These are phyloP conservation scores for Streptopelia turtur DNA, from an alignment of 2,797 vertebrate species.

Conservation along the genomic window DNA sequence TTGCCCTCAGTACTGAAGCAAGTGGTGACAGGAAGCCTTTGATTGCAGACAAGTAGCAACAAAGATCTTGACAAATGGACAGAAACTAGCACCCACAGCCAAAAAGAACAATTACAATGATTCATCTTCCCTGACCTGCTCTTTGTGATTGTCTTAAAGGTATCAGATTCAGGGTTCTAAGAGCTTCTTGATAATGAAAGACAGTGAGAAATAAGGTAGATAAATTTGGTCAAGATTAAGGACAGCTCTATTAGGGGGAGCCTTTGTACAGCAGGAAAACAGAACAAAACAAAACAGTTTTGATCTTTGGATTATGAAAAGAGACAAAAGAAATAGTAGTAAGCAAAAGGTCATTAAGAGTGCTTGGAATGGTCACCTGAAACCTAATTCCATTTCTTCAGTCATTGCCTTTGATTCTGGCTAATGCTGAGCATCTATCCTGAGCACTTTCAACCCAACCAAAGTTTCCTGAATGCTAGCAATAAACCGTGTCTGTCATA, in stretches of 20 bases:
- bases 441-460: background rate
- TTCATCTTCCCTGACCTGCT: background rate
- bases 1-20: background rate
- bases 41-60: constrained; percentile 1
- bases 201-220: background rate
- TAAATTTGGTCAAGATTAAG: background rate
- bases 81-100: background rate
- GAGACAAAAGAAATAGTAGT: background rate
- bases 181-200: background rate
- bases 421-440: background rate
- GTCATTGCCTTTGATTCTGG: background rate
- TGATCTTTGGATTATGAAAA: background rate
- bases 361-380: background rate
- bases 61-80: constrained; percentile 21
- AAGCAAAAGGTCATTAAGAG: background rate
- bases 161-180: background rate
- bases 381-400: background rate
- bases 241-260: background rate
- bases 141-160: background rate
- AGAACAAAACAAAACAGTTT: background rate
- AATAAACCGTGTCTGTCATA: background rate
- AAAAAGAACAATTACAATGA: background rate
- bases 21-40: background rate
- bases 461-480: background rate
- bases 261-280: background rate